Conservation (phyloP, 1,140 invertebrate species). For the Elysia chlorotica region DNA sequence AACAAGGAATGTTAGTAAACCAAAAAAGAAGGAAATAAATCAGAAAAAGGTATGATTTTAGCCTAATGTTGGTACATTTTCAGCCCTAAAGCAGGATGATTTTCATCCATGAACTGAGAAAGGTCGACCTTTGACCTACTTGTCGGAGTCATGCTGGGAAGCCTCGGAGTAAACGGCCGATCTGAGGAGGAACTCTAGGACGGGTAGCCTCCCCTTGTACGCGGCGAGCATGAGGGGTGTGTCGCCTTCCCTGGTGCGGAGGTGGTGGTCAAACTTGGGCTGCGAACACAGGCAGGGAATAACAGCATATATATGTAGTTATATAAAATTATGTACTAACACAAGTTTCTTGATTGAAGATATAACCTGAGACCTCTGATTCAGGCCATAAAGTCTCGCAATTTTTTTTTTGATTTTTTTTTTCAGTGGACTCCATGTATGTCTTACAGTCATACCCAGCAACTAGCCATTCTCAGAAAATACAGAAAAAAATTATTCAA, state of each 20-base stretch:
- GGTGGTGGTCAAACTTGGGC: conserved; percentile 56
- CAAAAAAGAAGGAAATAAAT: neutral
- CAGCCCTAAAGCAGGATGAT: no score
- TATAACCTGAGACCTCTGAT: neutral
- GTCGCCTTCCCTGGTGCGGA: conserved; percentile 45
- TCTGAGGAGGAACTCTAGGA: conserved; percentile 44
- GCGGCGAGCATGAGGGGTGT: conserved; percentile 56
- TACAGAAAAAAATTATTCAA: no score
- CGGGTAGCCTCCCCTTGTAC: conserved; percentile 29
- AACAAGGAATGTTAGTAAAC: neutral
- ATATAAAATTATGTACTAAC: neutral
- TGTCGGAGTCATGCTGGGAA: conserved; percentile 26
- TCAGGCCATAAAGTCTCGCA: no score
- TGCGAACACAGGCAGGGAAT: conserved; percentile 32
- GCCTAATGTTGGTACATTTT: no score
- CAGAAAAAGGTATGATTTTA: no score
- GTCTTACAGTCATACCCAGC: no score
- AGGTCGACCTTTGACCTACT: neutral
- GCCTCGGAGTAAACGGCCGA: conserved; percentile 47
- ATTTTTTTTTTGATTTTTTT: no score
- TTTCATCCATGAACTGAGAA: no score
- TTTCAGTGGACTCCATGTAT: no score
- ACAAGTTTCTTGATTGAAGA: neutral
- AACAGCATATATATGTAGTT: no score
- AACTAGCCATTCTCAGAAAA: no score